Conservation (phyloP, 2,888 invertebrate genomes). For the Drosophila sordidula region DNA sequence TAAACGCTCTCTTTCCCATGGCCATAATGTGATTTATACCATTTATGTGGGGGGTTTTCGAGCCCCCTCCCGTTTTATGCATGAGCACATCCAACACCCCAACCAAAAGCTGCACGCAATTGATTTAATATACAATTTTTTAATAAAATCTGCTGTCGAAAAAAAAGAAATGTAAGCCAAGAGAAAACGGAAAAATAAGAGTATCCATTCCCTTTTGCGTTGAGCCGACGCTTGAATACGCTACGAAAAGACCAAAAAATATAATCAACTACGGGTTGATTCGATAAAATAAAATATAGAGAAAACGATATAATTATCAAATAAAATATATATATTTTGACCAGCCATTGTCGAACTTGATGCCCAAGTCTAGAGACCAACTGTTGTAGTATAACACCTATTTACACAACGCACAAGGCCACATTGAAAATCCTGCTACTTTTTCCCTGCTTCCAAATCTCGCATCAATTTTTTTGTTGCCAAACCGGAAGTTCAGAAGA, state of each 20-base stretch:
- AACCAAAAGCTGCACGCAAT: conserved; percentile 69
- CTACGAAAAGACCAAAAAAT: neutral
- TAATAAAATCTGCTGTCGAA: conserved; percentile 70
- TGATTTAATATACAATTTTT: conserved; percentile 77
- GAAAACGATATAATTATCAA: no score
- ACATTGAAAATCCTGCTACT: conserved; percentile 16
- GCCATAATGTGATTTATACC: conserved; percentile 48
- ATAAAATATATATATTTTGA: neutral
- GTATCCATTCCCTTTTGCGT: neutral
- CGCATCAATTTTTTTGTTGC: conserved; percentile 18
- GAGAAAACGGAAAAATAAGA: conserved; percentile 28
- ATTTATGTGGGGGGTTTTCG: conserved; percentile 27
- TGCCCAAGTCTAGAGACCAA: neutral
- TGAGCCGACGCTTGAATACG: conserved; percentile 7
- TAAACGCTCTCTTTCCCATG: conserved; percentile 21
- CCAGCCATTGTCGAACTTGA: neutral
- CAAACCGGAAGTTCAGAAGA: conserved; percentile 54
- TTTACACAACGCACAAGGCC: conserved; percentile 50
- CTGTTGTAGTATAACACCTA: conserved; percentile 8
- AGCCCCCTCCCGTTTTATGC: conserved; percentile 53
- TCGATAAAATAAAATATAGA: no score
- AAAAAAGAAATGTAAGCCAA: conserved; percentile 43
- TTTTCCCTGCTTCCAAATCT: conserved; percentile 17
- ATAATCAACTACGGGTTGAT: no score
- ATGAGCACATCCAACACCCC: conserved; percentile 70